Conservation (phyloP, 2,113 vertebrate genomes). For the Psilopogon haemacephalus region DNA sequence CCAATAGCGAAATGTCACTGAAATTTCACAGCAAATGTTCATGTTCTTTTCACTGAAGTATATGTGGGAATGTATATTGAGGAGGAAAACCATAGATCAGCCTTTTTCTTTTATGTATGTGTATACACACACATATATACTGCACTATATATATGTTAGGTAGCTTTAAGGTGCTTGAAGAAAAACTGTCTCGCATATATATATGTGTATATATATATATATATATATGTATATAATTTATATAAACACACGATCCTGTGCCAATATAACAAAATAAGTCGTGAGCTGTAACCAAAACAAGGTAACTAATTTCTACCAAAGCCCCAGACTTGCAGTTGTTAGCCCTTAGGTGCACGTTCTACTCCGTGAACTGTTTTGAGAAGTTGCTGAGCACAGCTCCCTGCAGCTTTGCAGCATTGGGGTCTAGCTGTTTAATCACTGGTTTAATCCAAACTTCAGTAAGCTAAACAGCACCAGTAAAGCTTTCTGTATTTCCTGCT, state of each 20-base stretch:
- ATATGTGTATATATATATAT: no score
- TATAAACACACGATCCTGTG: background rate
- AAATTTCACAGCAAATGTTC: background rate
- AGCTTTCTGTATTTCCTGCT: background rate
- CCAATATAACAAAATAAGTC: background rate
- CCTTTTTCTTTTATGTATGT: background rate
- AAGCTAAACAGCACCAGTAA: background rate
- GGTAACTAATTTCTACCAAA: background rate
- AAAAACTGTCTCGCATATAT: background rate
- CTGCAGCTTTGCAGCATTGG: background rate
- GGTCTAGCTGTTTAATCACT: background rate
- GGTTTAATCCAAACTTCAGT: background rate
- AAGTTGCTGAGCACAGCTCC: background rate
- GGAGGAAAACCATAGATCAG: background rate
- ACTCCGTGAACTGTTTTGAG: background rate
- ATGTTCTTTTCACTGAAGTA: background rate
- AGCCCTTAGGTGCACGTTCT: background rate
- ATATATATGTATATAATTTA: no score
- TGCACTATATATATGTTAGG: background rate
- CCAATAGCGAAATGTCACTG: background rate
- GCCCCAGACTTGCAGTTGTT: background rate
- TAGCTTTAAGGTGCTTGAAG: background rate
- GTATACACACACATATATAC: accelerated
- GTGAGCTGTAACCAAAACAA: background rate
- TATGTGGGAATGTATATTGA: background rate